These are phyloP conservation scores for Tribolium freemani DNA, from an alignment of 2,888 invertebrate genomes.

Conservation along the genomic window DNA sequence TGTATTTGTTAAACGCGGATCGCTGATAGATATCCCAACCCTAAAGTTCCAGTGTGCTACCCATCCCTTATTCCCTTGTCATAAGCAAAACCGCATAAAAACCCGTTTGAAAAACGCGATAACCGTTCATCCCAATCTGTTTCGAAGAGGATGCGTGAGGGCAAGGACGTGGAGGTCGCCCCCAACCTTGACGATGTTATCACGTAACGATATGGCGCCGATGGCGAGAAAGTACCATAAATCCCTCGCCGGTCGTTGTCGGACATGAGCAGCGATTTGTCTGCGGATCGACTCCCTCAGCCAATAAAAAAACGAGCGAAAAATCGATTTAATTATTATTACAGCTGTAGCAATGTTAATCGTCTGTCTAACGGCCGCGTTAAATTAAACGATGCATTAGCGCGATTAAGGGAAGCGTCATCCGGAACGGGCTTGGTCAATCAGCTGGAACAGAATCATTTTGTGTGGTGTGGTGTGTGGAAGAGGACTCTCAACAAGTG, in stretches of 20 bases:
- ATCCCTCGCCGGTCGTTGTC: conserved; percentile 28
- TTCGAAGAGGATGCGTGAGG: conserved; percentile 1
- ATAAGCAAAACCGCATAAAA: conserved; percentile 32
- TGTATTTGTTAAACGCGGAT: no score
- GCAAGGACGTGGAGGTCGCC: conserved; percentile 6
- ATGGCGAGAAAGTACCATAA: conserved; percentile 17
- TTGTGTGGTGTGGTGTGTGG: conserved; percentile 10
- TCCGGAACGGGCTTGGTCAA: conserved; percentile 36
- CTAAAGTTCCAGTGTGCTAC: no score
- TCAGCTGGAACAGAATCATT: conserved; percentile 39
- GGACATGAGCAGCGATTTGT: conserved; percentile 22
- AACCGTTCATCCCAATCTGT: conserved; percentile 10
- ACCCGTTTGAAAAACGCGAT: conserved; percentile 6
- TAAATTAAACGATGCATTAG: conserved; percentile 37
- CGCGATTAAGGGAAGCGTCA: conserved; percentile 34
- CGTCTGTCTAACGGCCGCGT: conserved; percentile 16
- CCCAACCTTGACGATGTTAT: conserved; percentile 24
- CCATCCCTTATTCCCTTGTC: not conserved
- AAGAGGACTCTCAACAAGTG: conserved; percentile 39
- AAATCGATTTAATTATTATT: conserved; percentile 27
- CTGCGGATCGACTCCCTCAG: conserved; percentile 11
- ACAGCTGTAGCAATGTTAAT: conserved; percentile 17
- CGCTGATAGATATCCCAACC: no score
- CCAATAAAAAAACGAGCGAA: conserved; percentile 4
- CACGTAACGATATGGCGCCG: conserved; percentile 28